Base-by-base conservation (phyloP, 2,888 invertebrate genomes). In the Sceliomorpha sp. region DNA sequence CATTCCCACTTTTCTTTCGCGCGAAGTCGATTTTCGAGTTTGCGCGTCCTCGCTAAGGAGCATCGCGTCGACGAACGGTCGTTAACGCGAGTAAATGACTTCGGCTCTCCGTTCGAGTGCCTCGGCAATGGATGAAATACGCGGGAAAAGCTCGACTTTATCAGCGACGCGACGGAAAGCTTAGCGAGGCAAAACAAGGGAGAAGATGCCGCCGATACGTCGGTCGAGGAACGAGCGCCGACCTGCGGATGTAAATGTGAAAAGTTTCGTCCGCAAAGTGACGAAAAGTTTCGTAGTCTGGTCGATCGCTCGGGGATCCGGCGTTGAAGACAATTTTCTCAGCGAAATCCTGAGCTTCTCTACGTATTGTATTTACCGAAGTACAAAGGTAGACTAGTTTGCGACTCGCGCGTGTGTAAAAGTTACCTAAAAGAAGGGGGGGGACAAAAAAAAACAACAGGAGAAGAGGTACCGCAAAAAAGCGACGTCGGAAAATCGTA, bases 181-280 rank as follows among this genome's bases (percentile, higher is more conserved):
- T 20, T 5, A 20, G 20, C 20, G 20, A 20, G 2, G 20, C 20
- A 20, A 20, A 20, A 5, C 2, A 20, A 20, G 20, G 5, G 5
- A 20, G 5, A 2, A 5, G 5, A 20, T 20, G 24, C 20, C 29
- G 36, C 37, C 39, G 47, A 47, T 40, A 13, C 31, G 40, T 39
- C 17, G 40, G 42, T 39, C 42, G 53, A 4, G 24, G 10, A 10
- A 40, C 13, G 13, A 34, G 20, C 10, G 31, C 39, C 31, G 39
- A 51, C 51, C n/a, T 40, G 31, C 39, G 39, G 51, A 39, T 51
- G 51, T 29, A 51, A 51, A 51, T 51, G 29, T 31, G 39, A 39
- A 51, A 51, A 51, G 51, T 51, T 51, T 51, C 26, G 29, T n/a
- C 31, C 9, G 12, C 40, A 10, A 6, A 14, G 9, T 14, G 40